These are phyloP conservation scores for Onychorhynchus coronatus DNA, from an alignment of 2,113 vertebrate genomes.

Conservation along the genomic window DNA sequence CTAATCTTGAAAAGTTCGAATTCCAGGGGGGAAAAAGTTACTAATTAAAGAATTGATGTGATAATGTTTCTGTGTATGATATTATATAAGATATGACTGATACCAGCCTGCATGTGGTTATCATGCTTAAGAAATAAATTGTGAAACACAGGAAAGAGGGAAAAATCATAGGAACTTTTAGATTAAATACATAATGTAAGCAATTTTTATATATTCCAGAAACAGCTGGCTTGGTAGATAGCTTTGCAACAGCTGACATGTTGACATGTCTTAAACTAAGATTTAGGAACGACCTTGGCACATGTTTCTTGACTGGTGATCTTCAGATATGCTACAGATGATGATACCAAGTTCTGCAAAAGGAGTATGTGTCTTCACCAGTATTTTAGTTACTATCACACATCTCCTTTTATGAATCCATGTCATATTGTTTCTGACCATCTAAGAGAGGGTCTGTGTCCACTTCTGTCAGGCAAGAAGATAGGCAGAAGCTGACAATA, in stretches of 20 bases:
- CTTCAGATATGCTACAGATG: not conserved
- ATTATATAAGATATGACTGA: not conserved
- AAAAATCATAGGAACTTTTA: not conserved
- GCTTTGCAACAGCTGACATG: slow-evolving; percentile 13
- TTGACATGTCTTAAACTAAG: not conserved
- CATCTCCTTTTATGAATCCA: not conserved
- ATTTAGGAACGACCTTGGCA: not conserved
- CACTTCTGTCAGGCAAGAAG: not conserved
- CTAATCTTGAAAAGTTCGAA: not conserved
- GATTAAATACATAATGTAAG: not conserved
- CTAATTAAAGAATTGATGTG: not conserved
- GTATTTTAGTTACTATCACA: not conserved
- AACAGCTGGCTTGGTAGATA: slow-evolving; percentile 44
- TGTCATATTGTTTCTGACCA: not conserved
- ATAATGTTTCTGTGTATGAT: not conserved
- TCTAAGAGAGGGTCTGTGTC: not conserved
- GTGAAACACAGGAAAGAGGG: not conserved
- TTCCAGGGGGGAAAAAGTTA: not conserved
- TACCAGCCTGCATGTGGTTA: not conserved
- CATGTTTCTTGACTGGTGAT: not conserved
- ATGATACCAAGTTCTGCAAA: not conserved
- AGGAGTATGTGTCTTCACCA: not conserved
- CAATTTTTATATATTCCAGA: not conserved
- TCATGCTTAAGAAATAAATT: not conserved
- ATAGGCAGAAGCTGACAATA: not conserved